Base-by-base conservation (phyloP, 2,888 invertebrate genomes). In the Heliconius cydno region DNA sequence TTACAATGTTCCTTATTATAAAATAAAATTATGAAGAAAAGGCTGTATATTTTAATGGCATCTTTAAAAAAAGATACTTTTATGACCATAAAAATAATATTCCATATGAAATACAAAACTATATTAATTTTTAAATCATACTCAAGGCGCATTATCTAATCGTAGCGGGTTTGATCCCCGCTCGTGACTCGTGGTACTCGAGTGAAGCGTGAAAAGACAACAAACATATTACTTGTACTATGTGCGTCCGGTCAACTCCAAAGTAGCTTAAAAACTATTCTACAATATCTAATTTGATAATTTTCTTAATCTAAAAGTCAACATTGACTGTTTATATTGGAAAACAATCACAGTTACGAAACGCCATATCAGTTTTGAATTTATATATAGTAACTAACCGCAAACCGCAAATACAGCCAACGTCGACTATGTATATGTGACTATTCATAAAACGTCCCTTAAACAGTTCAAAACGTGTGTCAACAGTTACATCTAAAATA, bases 401-500 rank as follows among this genome's bases (percentile, higher is more conserved):
- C 9, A 65, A 28, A 22, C 52, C 57, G 4, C 9, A 65, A 65
- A n/a, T 22, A 41, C 65, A 75, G 65, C 65, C 46, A 12, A 66
- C 41, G 22, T 46, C 63, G 65, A 75, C 75, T 28, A 75, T 3
- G 46, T 30, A 30, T 30, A 30, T 22, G 25, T 41, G 28, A 10
- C 25, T 22, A 46, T 65, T 66, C 46, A 41, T 10, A 65, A 74
- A 75, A 75, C 75, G 75, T 46, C 75, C 75, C 75, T 75, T 75
- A 75, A 75, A 63, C n/a, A 22, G n/a, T 73, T 22, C 28, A 65
- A 65, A 28, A 65, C n/a, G 30, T 34, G 22, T 68, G 25, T 74
- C 38, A 68, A 68, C 68, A 68, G 68, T 74, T 74, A 74, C 60
- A 60, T 38, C 46, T 75, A 75, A 75, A 75, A 75, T 75, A 75